A percentile compares a stretch with the other conserved stretches of the same genome.
These are phyloP conservation scores for Muscicapa striata DNA, from an alignment of 2,797 vertebrate genomes.

Conservation along the genomic window DNA sequence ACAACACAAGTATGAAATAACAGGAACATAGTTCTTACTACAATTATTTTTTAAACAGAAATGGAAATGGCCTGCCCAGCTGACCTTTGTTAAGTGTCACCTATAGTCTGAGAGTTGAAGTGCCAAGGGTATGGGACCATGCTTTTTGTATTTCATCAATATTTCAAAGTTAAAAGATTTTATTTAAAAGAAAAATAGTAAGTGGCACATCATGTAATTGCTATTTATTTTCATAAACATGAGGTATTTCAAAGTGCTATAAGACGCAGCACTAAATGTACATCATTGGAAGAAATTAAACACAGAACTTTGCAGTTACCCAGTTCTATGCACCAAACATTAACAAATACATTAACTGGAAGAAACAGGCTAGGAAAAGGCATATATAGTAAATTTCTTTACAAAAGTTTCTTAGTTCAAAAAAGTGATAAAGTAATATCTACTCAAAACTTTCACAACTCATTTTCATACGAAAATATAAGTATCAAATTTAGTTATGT, in stretches of 20 bases:
- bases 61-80: not conserved
- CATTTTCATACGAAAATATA: slow-evolving; percentile 99
- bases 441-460: slow-evolving; percentile 95
- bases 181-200: slow-evolving; percentile 55
- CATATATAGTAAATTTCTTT: slow-evolving; percentile 96
- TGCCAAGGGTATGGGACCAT: not conserved
- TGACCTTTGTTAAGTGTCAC: not conserved
- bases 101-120: not conserved
- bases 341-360: slow-evolving; percentile 97
- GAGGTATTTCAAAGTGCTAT: slow-evolving; percentile 99
- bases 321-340: slow-evolving; percentile 98
- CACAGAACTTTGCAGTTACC: slow-evolving; percentile 90
- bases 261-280: slow-evolving; percentile 99
- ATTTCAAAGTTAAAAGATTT: not conserved
- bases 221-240: slow-evolving; percentile 99
- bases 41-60: not conserved
- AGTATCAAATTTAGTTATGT: slow-evolving; percentile 99
- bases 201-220: slow-evolving; percentile 78
- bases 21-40: not conserved
- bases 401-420: slow-evolving; percentile 94
- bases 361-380: slow-evolving; percentile 89
- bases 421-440: slow-evolving; percentile 99
- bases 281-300: slow-evolving; percentile 88
- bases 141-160: not conserved
- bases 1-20: not conserved